Conservation (phyloP, 2,888 invertebrate species). For the Proisotoma minuta region DNA sequence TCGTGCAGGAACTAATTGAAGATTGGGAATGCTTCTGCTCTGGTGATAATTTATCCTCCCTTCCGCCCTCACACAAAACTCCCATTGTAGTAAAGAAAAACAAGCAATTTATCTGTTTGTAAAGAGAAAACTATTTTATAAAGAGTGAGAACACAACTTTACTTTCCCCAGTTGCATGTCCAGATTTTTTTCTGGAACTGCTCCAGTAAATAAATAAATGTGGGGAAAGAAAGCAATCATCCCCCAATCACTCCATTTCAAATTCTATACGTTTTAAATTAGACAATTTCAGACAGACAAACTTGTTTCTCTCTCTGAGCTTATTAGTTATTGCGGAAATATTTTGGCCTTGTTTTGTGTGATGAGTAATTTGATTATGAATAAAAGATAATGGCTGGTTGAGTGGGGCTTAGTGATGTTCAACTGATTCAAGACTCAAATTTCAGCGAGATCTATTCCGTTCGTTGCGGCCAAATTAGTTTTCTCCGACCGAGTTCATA, state of each 20-base stretch:
- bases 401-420: not conserved
- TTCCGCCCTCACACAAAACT: not conserved
- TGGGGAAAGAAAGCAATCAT: conserved; percentile 2
- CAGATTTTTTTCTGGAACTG: conserved; percentile 3
- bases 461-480: conserved; percentile 15
- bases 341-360: not conserved
- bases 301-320: no score
- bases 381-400: conserved; percentile 11
- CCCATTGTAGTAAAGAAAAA: not conserved
- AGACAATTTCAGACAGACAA: no score
- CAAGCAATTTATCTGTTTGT: not conserved
- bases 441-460: not conserved
- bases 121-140: not conserved
- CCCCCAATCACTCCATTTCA: no score
- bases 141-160: not conserved
- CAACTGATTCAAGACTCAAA: conserved; percentile 2
- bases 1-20: conserved; percentile 4
- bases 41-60: conserved; percentile 4
- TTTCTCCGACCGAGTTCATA: conserved; percentile 13
- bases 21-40: not conserved
- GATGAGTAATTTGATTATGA: conserved; percentile 8
- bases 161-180: conserved; percentile 1
- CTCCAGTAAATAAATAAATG: conserved; percentile 1
- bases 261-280: no score
- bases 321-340: not conserved